Base-by-base conservation (phyloP, 2,797 vertebrate species). In the Bradypus variegatus region DNA sequence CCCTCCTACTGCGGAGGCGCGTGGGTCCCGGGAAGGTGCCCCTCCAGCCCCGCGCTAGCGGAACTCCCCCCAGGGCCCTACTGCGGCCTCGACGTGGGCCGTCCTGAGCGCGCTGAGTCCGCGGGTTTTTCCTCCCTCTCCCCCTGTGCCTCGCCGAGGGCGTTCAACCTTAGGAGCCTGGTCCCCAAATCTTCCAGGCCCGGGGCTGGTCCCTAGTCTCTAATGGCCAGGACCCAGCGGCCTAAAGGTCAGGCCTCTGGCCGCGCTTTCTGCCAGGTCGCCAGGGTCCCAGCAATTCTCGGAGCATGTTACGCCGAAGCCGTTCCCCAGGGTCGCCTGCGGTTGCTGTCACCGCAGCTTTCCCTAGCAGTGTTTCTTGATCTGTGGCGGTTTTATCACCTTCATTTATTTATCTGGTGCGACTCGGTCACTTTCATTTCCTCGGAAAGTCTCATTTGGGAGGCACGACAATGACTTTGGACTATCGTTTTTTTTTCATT, bases 21-120 rank as follows among this genome's bases (percentile, higher is more conserved):
- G 33, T 12, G 31, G 7, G 70, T n/a, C 4, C 45, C 2, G 19
- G 79, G 31, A 33, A 31, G 27, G 27, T 69, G 41, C 41, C 33
- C 18, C 3, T 0, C 5, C 14, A 0, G 45, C 41, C 41, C 41
- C 41, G 41, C 48, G 38, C 14, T 6, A 5, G 19, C 78, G 12
- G 33, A 31, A 86, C 88, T 5, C 21, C 33, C 27, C 48, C 1
- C 33, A 1, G 41, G 25, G 38, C 23, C 36, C 21, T 31, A 29
- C 21, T 27, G 55, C n/a, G 31, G 36, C 15, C 58, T 16, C 36
- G 8, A 45, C 10, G 58, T 2, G 36, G 50, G 76, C 41, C 8
- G 50, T 12, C 5, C 14, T 50, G 11, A 14, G 50, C 11, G 50
- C 11, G 50, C 50, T 10, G 50, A 27, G 70, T 6, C 29, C 3